A percentile compares a stretch with the other conserved stretches of the same genome.
Conservation (phyloP, 2,888 invertebrate genomes). For the Nesidiocoris tenuis region DNA sequence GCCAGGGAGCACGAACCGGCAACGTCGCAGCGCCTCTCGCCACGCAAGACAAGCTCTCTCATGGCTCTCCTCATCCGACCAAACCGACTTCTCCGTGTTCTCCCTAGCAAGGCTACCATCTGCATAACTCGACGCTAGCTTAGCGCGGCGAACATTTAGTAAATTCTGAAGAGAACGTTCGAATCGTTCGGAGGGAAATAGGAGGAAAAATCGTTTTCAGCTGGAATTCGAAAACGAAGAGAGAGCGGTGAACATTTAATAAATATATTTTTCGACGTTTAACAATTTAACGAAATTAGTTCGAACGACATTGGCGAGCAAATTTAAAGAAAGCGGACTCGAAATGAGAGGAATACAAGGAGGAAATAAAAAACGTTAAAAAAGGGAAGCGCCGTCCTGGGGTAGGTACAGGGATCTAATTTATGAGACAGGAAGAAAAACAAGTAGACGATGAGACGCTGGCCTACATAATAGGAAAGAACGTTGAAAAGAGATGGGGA, state of each 20-base stretch:
- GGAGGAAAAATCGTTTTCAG: too few relatives aligned
- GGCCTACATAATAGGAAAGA: constrained; percentile 35
- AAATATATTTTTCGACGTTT: too few relatives aligned
- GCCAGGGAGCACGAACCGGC: constrained; percentile 36
- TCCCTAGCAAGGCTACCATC: neutral
- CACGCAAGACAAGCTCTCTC: constrained; percentile 4
- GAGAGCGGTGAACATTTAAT: too few relatives aligned
- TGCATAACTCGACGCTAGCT: neutral
- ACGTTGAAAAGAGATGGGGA: constrained; percentile 1
- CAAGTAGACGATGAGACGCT: constrained; percentile 17
- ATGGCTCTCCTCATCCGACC: neutral
- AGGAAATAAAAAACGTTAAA: constrained; percentile 1
- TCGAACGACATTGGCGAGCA: too few relatives aligned
- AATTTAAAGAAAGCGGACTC: too few relatives aligned
- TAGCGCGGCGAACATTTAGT: neutral
- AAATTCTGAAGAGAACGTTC: too few relatives aligned
- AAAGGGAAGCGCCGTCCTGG: neutral
- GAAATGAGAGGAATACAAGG: too few relatives aligned
- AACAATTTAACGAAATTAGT: too few relatives aligned
- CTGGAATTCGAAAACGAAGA: too few relatives aligned
- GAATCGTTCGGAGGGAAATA: too few relatives aligned
- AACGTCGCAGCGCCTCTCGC: constrained; percentile 30
- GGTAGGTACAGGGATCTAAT: constrained; percentile 7
- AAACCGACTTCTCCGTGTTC: neutral
- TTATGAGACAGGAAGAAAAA: constrained; percentile 27